phyloP scores from a whole-genome alignment of 35 echinoderm and acorn worm genomes.

The Holothuria glaberrima region DNA sequence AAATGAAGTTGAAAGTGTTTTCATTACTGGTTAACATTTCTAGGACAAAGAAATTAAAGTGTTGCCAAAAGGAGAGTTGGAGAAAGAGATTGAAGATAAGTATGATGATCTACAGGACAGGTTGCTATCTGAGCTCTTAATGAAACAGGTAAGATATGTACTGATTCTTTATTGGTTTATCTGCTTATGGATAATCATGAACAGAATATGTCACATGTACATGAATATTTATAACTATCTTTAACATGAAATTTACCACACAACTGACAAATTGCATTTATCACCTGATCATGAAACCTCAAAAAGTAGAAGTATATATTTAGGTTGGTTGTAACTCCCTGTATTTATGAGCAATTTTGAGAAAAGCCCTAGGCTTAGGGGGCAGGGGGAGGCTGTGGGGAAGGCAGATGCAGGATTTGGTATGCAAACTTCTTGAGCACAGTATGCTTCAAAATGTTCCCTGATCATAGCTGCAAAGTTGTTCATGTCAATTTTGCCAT shows the following conservation, averaged over 20 bases:
- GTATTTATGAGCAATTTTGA: no score
- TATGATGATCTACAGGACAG: conserved; percentile 78
- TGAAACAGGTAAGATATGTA: conserved; percentile 76
- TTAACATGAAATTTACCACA: background rate
- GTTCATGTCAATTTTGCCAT: no score
- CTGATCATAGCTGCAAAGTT: no score
- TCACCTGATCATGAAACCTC: no score
- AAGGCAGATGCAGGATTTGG: no score
- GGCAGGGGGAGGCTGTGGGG: no score
- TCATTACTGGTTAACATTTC: conserved; percentile 53
- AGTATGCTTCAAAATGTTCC: no score
- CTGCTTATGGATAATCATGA: background rate
- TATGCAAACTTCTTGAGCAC: no score
- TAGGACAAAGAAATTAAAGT: conserved; percentile 69
- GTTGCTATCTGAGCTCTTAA: conserved; percentile 71
- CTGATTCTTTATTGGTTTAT: background rate
- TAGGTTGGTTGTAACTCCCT: no score
- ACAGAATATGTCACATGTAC: background rate
- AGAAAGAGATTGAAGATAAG: conserved; percentile 91
- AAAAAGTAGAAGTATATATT: no score
- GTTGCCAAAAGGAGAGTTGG: conserved; percentile 61
- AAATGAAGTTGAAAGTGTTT: no score
- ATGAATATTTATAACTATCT: background rate
- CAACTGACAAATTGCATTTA: background rate
- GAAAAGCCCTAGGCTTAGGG: no score